Conservation (phyloP, 2,888 invertebrate species). For the Andrena hattorfiana region DNA sequence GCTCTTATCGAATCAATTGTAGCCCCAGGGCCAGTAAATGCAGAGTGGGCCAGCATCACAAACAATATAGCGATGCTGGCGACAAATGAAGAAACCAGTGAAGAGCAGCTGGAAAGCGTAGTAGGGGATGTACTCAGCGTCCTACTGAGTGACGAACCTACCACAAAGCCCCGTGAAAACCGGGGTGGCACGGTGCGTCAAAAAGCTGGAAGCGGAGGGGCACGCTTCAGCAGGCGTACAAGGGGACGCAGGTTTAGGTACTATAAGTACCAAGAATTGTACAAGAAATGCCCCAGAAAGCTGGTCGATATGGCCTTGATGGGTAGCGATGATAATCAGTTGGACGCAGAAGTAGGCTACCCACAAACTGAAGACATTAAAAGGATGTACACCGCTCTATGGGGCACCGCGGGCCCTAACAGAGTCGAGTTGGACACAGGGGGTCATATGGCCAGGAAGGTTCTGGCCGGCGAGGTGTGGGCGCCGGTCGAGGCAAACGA, state of each 20-base stretch:
- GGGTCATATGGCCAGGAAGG: fast-evolving
- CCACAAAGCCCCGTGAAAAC: fast-evolving
- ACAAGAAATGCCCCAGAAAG: conserved; percentile 71
- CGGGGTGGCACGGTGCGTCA: fast-evolving
- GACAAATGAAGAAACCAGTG: fast-evolving
- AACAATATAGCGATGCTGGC: fast-evolving
- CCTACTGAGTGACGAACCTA: too few relatives aligned
- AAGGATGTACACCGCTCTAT: conserved; percentile 70
- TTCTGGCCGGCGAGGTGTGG: background rate
- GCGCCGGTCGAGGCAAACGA: conserved; percentile 23
- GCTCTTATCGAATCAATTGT: fast-evolving
- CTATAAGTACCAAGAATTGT: conserved; percentile 77
- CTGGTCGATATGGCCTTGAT: conserved; percentile 61
- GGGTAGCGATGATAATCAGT: too few relatives aligned
- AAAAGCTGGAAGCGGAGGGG: background rate
- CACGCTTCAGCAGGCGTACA: background rate
- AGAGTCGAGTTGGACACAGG: conserved; percentile 23
- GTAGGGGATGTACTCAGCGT: too few relatives aligned
- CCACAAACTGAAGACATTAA: conserved; percentile 43
- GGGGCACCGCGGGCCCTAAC: conserved; percentile 58
- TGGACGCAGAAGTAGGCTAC: fast-evolving
- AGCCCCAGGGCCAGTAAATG: too few relatives aligned
- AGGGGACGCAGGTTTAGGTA: conserved; percentile 46
- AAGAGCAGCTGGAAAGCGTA: fast-evolving
- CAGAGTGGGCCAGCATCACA: fast-evolving